A percentile compares a stretch with the other conserved stretches of the same genome.
phyloP scores from a whole-genome alignment of 2,888 invertebrate species.

The Iphiclides podalirius region DNA sequence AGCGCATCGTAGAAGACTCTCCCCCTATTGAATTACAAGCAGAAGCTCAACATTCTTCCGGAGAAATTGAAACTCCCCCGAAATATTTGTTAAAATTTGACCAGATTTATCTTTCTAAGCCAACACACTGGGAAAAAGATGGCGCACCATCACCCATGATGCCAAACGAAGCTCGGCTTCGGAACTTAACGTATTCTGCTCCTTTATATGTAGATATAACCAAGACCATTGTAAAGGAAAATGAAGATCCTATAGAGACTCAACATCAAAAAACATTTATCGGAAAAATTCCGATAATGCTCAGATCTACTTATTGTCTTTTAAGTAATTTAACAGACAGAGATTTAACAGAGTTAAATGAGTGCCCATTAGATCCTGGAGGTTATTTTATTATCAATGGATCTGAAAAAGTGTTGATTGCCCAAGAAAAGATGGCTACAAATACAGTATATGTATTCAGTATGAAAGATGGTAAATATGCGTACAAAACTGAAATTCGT shows the following conservation, averaged over 20 bases:
- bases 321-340: conserved; percentile 97
- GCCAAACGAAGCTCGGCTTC: conserved; percentile 98
- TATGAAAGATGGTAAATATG: conserved; percentile 99
- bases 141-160: conserved; percentile 99
- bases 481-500: conserved; percentile 98
- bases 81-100: conserved; percentile 97
- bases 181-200: conserved; percentile 98
- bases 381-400: conserved; percentile 99
- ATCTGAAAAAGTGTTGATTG: conserved; percentile 98
- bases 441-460: conserved; percentile 99
- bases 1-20: conserved; percentile 99
- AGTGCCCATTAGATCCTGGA: conserved; percentile 99
- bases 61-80: conserved; percentile 95
- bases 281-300: conserved; percentile 99
- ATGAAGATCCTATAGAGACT: conserved; percentile 92
- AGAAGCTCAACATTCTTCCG: conserved; percentile 97
- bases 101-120: conserved; percentile 99
- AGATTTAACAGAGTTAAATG: conserved; percentile 99
- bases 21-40: conserved; percentile 98
- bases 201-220: conserved; percentile 99
- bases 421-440: conserved; percentile 99
- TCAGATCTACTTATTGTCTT: conserved; percentile 97
- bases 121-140: conserved; percentile 99
- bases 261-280: conserved; percentile 88
- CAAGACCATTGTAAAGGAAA: conserved; percentile 95